Evolutionary conservation across 2,113 vertebrate genomes (phyloP).

Genomic region (Solenodon paradoxus): DNA sequence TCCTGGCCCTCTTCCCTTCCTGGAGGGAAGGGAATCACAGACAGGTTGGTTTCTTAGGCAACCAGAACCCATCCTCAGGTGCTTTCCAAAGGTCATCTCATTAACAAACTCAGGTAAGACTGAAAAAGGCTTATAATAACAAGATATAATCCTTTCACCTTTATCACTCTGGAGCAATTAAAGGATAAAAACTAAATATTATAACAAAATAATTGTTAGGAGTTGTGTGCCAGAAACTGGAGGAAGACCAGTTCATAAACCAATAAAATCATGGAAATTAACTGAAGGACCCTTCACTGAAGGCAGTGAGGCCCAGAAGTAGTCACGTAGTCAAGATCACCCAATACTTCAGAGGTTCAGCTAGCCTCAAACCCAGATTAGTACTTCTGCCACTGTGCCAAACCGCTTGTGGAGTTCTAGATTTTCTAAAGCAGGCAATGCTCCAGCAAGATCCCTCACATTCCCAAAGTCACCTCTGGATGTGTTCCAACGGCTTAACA

Average conservation of each 20-base stretch:
- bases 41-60: neutral
- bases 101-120: neutral
- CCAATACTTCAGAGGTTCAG: neutral
- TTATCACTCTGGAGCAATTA: neutral
- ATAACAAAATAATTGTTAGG: neutral
- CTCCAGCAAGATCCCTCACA: neutral
- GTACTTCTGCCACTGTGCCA: neutral
- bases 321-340: neutral
- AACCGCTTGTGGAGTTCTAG: neutral
- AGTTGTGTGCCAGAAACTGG: neutral
- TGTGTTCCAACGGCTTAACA: neutral
- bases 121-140: neutral
- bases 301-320: neutral
- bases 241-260: too few relatives aligned
- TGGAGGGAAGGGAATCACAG: neutral
- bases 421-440: neutral
- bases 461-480: neutral
- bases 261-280: neutral
- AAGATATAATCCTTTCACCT: neutral
- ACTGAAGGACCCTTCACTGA: neutral
- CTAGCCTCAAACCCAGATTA: neutral
- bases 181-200: neutral
- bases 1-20: neutral
- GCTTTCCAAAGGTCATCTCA: neutral
- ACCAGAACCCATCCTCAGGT: neutral